phyloP scores from a whole-genome alignment of 1,140 invertebrate genomes.

The Drosophila asahinai region DNA sequence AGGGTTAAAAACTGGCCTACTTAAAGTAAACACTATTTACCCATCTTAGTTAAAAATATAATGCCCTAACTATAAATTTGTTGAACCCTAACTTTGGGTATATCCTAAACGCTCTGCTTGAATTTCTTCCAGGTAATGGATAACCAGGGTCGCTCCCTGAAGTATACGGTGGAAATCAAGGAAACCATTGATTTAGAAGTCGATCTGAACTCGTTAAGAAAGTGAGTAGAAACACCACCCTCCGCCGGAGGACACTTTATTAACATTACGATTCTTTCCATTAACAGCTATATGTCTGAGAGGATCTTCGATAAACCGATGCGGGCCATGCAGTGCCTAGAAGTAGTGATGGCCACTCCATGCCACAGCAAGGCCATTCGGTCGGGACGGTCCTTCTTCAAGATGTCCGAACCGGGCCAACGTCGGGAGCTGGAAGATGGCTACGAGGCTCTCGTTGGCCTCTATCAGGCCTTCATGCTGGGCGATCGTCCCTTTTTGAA shows the following conservation, averaged over 20 bases:
- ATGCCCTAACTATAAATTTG: too few relatives aligned
- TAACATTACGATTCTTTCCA: neutral
- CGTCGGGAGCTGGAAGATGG: conserved; percentile 87
- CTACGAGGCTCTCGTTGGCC: conserved; percentile 90
- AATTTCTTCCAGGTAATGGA: too few relatives aligned
- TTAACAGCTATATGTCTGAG: conserved; percentile 70
- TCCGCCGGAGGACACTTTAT: neutral
- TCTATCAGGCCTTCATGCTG: conserved; percentile 91
- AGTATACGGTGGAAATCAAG: too few relatives aligned
- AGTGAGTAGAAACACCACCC: conserved; percentile 64
- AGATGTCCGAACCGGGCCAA: conserved; percentile 50
- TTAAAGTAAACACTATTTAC: too few relatives aligned
- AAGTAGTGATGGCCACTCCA: conserved; percentile 89
- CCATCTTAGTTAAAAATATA: too few relatives aligned
- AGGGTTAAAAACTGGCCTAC: too few relatives aligned
- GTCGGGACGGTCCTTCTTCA: conserved; percentile 85
- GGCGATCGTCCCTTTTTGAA: too few relatives aligned
- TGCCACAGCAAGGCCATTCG: conserved; percentile 86
- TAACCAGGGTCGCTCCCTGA: too few relatives aligned
- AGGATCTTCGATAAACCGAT: conserved; percentile 86
- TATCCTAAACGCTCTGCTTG: too few relatives aligned
- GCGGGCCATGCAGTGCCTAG: conserved; percentile 91
- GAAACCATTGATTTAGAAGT: too few relatives aligned
- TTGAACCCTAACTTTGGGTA: too few relatives aligned
- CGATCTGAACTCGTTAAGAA: conserved; percentile 85